Evolutionary conservation across 2,888 invertebrate genomes (phyloP).

Genomic region (Amblyjoppa proteus): DNA sequence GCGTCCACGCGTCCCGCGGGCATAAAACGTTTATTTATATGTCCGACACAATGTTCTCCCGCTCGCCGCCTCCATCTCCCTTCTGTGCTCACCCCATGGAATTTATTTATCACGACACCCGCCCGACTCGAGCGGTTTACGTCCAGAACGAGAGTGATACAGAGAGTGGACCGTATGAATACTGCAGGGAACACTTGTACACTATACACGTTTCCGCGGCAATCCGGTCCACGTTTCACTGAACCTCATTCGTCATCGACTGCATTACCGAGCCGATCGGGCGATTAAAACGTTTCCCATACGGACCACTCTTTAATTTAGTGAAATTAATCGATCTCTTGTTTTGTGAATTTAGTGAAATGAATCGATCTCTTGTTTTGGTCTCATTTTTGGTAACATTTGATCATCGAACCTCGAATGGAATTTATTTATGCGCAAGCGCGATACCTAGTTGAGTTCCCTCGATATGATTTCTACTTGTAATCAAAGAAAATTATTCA

Average conservation of each 20-base stretch:
- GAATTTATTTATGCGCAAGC: slow-evolving; percentile 78
- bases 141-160: slow-evolving; percentile 43
- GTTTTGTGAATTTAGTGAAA: no score
- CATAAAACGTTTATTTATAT: slow-evolving; percentile 85
- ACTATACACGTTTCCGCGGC: neutral
- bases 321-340: no score
- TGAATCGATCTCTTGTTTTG: no score
- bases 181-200: slow-evolving; percentile 1
- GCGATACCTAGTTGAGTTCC: slow-evolving; percentile 11
- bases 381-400: no score
- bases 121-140: slow-evolving; percentile 46
- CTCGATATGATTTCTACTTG: no score
- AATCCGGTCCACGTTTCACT: slow-evolving; percentile 4
- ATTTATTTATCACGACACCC: slow-evolving; percentile 79
- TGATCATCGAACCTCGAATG: slow-evolving; percentile 32
- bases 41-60: slow-evolving; percentile 81
- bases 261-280: neutral
- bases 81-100: slow-evolving; percentile 70
- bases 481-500: neutral
- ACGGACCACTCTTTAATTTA: no score
- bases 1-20: slow-evolving; percentile 69
- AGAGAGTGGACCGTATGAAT: slow-evolving; percentile 20
- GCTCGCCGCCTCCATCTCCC: slow-evolving; percentile 46
- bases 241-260: neutral
- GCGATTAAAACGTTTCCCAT: neutral